These are phyloP conservation scores for Oreocharis arfaki DNA, from an alignment of 2,113 vertebrate genomes.

Conservation along the genomic window DNA sequence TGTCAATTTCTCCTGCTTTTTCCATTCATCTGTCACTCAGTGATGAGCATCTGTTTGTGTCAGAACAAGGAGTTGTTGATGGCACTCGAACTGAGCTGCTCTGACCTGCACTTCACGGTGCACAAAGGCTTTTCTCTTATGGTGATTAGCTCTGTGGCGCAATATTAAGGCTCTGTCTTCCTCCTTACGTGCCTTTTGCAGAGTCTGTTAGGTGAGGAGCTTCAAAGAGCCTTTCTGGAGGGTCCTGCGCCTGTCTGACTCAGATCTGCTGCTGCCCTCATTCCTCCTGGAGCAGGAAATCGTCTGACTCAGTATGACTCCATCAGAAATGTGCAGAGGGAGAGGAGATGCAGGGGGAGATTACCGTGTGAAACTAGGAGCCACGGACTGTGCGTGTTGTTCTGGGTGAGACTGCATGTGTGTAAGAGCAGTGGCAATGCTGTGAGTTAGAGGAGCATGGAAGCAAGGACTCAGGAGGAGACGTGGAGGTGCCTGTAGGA, in stretches of 20 bases:
- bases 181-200: background rate
- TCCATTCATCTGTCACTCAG: background rate
- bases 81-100: constrained; percentile 13
- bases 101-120: constrained; percentile 6
- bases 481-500: background rate
- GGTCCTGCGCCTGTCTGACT: background rate
- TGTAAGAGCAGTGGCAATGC: accelerated
- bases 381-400: background rate
- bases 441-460: accelerated
- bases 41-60: constrained; percentile 40
- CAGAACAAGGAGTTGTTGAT: constrained; percentile 35
- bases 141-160: background rate
- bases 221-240: background rate
- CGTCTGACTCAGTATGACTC: background rate
- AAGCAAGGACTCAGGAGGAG: background rate
- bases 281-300: background rate
- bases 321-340: background rate
- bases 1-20: constrained; percentile 1
- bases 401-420: background rate
- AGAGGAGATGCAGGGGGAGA: background rate
- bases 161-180: background rate
- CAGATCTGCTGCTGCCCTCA: background rate
- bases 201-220: background rate
- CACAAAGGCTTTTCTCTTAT: background rate
- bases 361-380: accelerated